Evolutionary conservation across 2,888 invertebrate genomes (phyloP), one percentile per base, ranked within the genome.

Genomic region (Scaptomyza flava): DNA sequence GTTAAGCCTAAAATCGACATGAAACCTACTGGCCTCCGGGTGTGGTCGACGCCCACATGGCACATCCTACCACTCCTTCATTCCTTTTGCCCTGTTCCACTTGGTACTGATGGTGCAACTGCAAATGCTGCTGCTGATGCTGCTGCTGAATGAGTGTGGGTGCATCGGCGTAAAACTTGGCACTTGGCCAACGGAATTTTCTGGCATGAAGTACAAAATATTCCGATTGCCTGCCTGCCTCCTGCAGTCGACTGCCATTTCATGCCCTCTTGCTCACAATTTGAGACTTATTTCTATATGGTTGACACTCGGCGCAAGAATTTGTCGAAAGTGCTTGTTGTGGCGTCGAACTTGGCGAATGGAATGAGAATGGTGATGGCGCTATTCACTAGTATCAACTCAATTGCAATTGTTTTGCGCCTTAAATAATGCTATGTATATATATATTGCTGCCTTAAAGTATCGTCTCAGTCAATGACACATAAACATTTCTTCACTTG

Each of bases 1-100:
- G 77, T 81, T 84, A 84, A 87, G 85, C 83, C 85, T 84, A 79
- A 84, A 84, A 79, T 85, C 85, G 87, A 81, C 79, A 82, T 78
- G 78, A 74, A 79, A 84, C 87, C 84, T 81, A 59, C 62, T 77
- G 72, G 63, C 77, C 74, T 57, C 53, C 47, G 83, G 71, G 61
- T 77, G 79, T 77, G 70, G 83, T 67, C 72, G 58, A 59, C 63
- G 57, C 77, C 70, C 69, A 78, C 74, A 66, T 56, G 63, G 51
- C 41, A 41, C 9, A 9, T 51, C 50, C 30, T 23, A 14, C 41
- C 34, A 42, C 1, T 27, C 5, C 5, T 2, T 14, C 2, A 51
- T 7, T 11, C 2, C n/a, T 36, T n/a, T 30, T 30, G 50, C 23
- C n/a, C 23, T 20, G 68, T 23, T 36, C 52, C 65, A 77, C 63